Evolutionary conservation across 2,113 vertebrate species (phyloP).

Genomic region (Zapornia atra): DNA sequence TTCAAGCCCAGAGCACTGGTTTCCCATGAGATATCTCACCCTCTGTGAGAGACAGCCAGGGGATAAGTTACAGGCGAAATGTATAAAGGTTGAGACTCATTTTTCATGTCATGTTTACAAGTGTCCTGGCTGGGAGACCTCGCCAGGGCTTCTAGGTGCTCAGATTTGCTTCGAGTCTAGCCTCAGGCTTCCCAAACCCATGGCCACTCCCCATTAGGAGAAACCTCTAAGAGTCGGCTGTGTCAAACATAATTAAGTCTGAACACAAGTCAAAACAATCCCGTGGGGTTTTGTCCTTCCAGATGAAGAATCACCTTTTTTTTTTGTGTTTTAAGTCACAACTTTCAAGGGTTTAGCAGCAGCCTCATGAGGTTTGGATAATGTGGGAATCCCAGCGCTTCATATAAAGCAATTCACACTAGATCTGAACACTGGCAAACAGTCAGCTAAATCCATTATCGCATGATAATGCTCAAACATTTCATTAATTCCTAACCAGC

Average conservation of each 20-base stretch:
- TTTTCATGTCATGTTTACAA: constrained; percentile 32
- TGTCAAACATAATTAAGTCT: constrained; percentile 3
- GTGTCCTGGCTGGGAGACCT: neutral
- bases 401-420: neutral
- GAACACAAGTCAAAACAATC: constrained; percentile 34
- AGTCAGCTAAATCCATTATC: constrained; percentile 59
- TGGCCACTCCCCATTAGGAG: neutral
- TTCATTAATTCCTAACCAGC: constrained; percentile 67
- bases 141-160: neutral
- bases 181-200: constrained; percentile 2
- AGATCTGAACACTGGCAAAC: constrained; percentile 45
- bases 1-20: neutral
- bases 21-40: constrained; percentile 25
- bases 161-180: neutral
- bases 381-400: neutral
- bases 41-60: neutral
- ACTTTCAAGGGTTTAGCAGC: neutral
- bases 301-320: neutral
- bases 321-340: neutral
- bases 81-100: constrained; percentile 11
- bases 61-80: neutral
- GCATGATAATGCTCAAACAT: constrained; percentile 57
- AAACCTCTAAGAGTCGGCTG: neutral
- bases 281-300: neutral
- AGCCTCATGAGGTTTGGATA: neutral